Evolutionary conservation across 2,797 vertebrate genomes (phyloP), one percentile per base, ranked within the genome.

Genomic region (Tapera naevia): DNA sequence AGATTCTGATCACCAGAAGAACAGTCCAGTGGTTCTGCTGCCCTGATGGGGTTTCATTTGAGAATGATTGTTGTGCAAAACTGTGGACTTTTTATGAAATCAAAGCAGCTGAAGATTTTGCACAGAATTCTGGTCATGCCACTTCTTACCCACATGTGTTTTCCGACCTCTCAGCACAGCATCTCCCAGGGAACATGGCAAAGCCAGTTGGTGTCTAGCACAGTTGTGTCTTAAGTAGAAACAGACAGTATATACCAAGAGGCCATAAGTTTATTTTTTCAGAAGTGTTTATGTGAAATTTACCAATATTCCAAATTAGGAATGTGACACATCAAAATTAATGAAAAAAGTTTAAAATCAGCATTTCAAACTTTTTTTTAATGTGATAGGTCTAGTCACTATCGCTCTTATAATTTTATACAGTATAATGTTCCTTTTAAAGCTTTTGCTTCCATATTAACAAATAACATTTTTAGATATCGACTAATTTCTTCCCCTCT

Each of bases 81-180:
- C 51, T 32, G 3, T 7, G 28, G 45, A 48, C 1, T 5, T 64
- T 39, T 60, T 21, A 41, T 17, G 33, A 70, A 92, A 80, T 33
- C 54, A 46, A 65, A 82, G 53, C 25, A 64, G 25, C 51, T 87
- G 84, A 80, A 60, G 64, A 11, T 80, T 93, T 88, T 65, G 16
- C 8, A 3, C 3, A 3, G 35, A 58, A n/a, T 73, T 80, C 32
- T 75, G 24, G 28, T 57, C 1, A 0, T 45, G 19, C 13, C 28
- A n/a, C 41, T 93, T 65, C 50, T 88, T 84, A 35, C 28, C 91
- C 17, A 41, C 8, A 1, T 0, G 9, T 35, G 5, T 65, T 6
- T 72, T 90, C 17, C 64, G 81, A 13, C 53, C 66, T 83, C 46
- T 33, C 48, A 33, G 56, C 21, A 33, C 58, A 75, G 53, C 60